Percentiles rank a stretch among this genome's conserved stretches.
These are phyloP conservation scores for Neoarius graeffei DNA, from an alignment of 2,113 vertebrate genomes.

Conservation along the genomic window DNA sequence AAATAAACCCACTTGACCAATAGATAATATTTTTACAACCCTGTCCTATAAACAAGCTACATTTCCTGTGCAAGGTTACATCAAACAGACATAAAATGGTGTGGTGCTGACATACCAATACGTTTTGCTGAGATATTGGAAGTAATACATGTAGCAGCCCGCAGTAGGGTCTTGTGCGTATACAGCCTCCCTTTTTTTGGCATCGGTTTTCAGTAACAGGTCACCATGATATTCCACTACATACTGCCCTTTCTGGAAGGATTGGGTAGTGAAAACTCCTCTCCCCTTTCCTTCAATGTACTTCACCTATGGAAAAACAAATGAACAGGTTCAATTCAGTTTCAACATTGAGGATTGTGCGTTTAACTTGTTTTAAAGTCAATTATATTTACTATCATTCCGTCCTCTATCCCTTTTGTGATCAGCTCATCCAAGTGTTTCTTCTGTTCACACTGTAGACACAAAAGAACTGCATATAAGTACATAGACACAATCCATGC, in stretches of 20 bases:
- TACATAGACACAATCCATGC: not conserved
- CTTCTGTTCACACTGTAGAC: conserved; percentile 87
- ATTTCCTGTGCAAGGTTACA: not conserved
- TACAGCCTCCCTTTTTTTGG: conserved; percentile 85
- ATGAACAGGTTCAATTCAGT: not conserved
- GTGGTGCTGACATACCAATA: conserved; percentile 82
- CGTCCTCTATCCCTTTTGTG: conserved; percentile 88
- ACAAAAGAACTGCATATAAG: conserved; percentile 19
- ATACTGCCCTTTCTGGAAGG: conserved; percentile 89
- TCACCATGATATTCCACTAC: conserved; percentile 97
- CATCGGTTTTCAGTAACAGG: conserved; percentile 87
- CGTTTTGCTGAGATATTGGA: conserved; percentile 94
- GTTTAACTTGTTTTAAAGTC: not conserved
- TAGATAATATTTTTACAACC: not conserved
- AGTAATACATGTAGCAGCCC: conserved; percentile 99
- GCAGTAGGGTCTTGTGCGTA: conserved; percentile 90
- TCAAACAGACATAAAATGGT: not conserved
- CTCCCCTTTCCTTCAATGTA: conserved; percentile 88
- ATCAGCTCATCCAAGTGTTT: conserved; percentile 88
- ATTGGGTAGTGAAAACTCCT: conserved; percentile 86
- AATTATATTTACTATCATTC: conserved; percentile 84
- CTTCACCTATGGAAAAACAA: conserved; percentile 77
- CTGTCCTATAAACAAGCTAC: not conserved
- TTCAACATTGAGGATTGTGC: not conserved
- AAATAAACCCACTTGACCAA: not conserved